These are phyloP conservation scores for Spea multiplicata DNA, from an alignment of 2,113 vertebrate species.

Conservation along the genomic window DNA sequence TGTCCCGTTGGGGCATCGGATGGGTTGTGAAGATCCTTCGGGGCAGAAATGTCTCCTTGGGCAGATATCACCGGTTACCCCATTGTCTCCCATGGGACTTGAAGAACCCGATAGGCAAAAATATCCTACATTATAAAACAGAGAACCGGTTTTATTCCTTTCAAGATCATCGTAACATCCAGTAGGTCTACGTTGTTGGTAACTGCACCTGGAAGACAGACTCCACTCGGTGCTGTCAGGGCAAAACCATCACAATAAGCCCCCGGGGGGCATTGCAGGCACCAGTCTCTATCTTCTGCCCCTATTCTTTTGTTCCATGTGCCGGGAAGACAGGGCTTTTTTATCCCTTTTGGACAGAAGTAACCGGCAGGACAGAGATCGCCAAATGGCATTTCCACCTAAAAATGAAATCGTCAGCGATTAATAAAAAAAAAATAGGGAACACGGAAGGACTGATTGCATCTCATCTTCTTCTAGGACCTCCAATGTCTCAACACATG, in stretches of 20 bases:
- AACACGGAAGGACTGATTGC: no score
- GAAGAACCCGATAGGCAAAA: conserved; percentile 70
- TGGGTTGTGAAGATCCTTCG: conserved; percentile 67
- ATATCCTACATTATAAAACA: conserved; percentile 67
- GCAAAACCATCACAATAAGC: conserved; percentile 75
- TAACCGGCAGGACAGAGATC: conserved; percentile 75
- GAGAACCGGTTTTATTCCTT: not conserved
- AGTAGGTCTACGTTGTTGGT: not conserved
- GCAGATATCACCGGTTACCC: conserved; percentile 67
- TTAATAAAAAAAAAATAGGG: not conserved
- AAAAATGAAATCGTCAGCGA: conserved; percentile 1
- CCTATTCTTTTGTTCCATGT: conserved; percentile 77
- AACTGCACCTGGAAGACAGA: conserved; percentile 66
- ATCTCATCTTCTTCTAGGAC: no score
- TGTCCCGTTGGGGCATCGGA: conserved; percentile 66
- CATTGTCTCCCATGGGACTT: conserved; percentile 66
- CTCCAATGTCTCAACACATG: not conserved
- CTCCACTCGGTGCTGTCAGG: conserved; percentile 67
- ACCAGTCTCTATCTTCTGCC: conserved; percentile 68
- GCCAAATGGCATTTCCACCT: conserved; percentile 72
- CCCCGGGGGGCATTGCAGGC: conserved; percentile 76
- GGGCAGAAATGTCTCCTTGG: conserved; percentile 74
- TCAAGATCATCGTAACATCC: not conserved
- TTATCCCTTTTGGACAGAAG: conserved; percentile 75
- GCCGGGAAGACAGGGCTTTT: conserved; percentile 73